Evolutionary conservation across 2,113 vertebrate genomes (phyloP), one percentile per base, ranked within the genome.

Genomic region (Gymnorhina tibicen): DNA sequence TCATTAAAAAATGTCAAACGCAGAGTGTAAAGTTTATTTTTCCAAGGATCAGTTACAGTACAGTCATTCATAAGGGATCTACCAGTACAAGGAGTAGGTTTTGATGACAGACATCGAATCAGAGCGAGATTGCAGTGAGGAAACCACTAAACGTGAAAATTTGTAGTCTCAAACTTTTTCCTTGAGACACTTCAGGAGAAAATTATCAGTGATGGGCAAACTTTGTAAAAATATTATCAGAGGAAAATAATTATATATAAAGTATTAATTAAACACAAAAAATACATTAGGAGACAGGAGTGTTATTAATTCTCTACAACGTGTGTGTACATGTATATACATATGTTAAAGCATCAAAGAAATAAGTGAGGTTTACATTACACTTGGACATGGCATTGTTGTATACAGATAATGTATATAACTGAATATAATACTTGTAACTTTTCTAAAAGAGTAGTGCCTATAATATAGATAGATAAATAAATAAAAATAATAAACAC

Each of bases 331-430:
- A 11, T 16, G 14, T 14, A 24, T 50, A 46, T 2, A 41, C 7
- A 22, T 27, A 37, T 10, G 23, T 55, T 60, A 83, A 83, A 92
- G 3, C 26, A 60, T 26, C 12, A 47, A 14, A 67, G 58, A 91
- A 76, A 50, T 0, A 0, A 44, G 6, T 42, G 37, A 19, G 3
- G 2, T 24, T 64, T 37, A n/a, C 4, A 28, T 62, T 69, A 23
- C 3, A 20, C 41, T 58, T 64, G 16, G 11, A n/a, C 77, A 46
- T 20, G 26, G 16, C 11, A 30, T 33, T 50, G 17, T 46, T 53
- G 1, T 52, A 44, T 39, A 87, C 7, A 42, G 9, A 41, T 17
- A 47, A 39, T 11, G 16, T 27, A 5, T 9, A 16, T 22, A 76
- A 80, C 9, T 58, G 13, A 76, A 82, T 85, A 73, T 22, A 62